Conservation (phyloP, 2,888 invertebrate species). For the Trachelus tabidus region DNA sequence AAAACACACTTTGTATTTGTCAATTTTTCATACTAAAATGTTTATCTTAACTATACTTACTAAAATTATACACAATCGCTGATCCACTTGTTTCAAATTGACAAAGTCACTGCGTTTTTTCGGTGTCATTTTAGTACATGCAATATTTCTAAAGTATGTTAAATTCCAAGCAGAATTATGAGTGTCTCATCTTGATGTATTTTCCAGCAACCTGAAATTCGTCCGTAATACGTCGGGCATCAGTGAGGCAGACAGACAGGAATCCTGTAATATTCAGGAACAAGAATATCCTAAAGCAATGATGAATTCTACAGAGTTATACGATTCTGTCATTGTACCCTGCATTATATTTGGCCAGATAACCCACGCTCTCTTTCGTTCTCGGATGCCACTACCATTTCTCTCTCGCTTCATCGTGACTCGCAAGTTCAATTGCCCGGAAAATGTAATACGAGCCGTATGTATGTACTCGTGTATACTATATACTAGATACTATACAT, state of each 20-base stretch:
- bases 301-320: not conserved
- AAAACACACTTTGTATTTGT: no score
- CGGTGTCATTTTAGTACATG: no score
- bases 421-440: conserved; percentile 20
- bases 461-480: not conserved
- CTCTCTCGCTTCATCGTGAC: conserved; percentile 17
- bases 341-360: not conserved
- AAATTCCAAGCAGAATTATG: not conserved
- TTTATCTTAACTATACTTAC: no score
- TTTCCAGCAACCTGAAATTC: not conserved
- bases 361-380: not conserved
- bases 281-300: not conserved
- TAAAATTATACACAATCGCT: no score
- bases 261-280: not conserved
- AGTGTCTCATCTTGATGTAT: not conserved
- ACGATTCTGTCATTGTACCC: not conserved
- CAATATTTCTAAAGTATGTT: not conserved
- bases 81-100: no score
- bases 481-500: not conserved
- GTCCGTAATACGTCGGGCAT: not conserved
- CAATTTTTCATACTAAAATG: no score
- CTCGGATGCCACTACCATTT: conserved; percentile 4
- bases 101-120: no score
- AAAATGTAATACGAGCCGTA: conserved; percentile 16
- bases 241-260: not conserved